phyloP scores from a whole-genome alignment of 2,113 vertebrate genomes.

The Chionis minor region DNA sequence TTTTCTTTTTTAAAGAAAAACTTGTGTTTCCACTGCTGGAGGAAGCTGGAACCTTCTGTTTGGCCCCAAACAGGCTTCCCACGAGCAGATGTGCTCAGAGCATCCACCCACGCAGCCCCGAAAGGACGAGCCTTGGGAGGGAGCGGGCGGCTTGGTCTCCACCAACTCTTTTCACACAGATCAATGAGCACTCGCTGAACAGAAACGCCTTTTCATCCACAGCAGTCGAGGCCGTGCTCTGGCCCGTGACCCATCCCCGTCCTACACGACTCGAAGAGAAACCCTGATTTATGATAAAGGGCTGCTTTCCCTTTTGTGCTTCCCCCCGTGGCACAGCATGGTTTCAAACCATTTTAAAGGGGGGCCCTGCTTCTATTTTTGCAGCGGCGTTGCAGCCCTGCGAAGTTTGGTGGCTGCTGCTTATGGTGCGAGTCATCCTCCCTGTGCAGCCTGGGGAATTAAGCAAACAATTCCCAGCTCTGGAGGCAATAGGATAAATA shows the following conservation, averaged over 20 bases:
- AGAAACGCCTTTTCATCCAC: conserved; percentile 22
- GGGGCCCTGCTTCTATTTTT: not conserved
- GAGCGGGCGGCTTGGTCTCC: not conserved
- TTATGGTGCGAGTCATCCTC: not conserved
- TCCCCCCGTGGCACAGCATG: not conserved
- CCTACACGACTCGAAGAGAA: not conserved
- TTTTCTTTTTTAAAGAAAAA: not conserved
- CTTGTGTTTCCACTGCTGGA: not conserved
- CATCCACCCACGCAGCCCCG: not conserved
- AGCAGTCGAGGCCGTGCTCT: fast-evolving
- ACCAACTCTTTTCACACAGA: conserved; percentile 54
- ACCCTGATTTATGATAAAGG: not conserved
- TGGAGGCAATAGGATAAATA: not conserved
- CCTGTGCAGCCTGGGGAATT: not conserved
- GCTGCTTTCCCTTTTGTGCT: not conserved
- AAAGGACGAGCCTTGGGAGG: not conserved
- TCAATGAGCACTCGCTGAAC: not conserved
- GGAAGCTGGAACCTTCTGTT: not conserved
- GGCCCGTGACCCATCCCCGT: not conserved
- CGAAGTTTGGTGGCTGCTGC: not conserved
- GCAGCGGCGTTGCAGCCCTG: not conserved
- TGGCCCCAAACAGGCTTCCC: conserved; percentile 22
- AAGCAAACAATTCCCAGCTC: not conserved
- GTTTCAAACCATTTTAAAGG: not conserved
- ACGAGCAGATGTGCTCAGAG: conserved; percentile 32